These are phyloP conservation scores for Peromyscus melanophrys DNA, from an alignment of 2,797 vertebrate species.

Conservation along the genomic window DNA sequence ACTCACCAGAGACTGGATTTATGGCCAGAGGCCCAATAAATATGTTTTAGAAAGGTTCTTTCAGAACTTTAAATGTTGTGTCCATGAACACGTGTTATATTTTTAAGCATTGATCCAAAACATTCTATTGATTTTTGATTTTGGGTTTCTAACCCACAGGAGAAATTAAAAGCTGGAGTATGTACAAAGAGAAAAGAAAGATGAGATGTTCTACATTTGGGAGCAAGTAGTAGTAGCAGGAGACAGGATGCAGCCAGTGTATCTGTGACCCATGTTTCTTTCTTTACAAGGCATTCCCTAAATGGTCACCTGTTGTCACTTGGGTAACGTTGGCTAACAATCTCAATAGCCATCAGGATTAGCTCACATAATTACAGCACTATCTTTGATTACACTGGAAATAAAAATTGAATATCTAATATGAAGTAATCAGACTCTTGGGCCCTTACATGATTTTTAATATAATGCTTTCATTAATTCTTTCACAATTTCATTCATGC, in stretches of 20 bases:
- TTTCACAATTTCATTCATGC: background rate
- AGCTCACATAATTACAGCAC: conserved; percentile 51
- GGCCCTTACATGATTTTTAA: conserved; percentile 18
- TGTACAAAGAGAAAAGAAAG: background rate
- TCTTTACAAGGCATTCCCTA: background rate
- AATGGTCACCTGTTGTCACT: conserved; percentile 59
- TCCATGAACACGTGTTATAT: background rate
- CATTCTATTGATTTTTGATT: background rate
- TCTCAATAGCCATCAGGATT: conserved; percentile 71
- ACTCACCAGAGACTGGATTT: background rate
- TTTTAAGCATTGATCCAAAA: background rate
- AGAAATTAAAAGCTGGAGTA: background rate
- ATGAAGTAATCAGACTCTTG: conserved; percentile 55
- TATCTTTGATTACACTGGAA: conserved; percentile 66
- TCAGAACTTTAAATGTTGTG: conserved; percentile 32
- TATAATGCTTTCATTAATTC: background rate
- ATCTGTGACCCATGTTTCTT: background rate
- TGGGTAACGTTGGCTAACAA: conserved; percentile 67
- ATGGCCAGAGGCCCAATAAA: background rate
- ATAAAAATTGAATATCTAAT: conserved; percentile 67
- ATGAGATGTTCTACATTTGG: background rate
- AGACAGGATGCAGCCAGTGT: background rate
- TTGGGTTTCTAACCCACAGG: conserved; percentile 21
- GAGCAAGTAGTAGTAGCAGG: background rate
- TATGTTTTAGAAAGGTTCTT: conserved; percentile 15